Evolutionary conservation across 2,888 invertebrate genomes (phyloP), one percentile per base, ranked within the genome.

Genomic region (Temnothorax rugatulus): DNA sequence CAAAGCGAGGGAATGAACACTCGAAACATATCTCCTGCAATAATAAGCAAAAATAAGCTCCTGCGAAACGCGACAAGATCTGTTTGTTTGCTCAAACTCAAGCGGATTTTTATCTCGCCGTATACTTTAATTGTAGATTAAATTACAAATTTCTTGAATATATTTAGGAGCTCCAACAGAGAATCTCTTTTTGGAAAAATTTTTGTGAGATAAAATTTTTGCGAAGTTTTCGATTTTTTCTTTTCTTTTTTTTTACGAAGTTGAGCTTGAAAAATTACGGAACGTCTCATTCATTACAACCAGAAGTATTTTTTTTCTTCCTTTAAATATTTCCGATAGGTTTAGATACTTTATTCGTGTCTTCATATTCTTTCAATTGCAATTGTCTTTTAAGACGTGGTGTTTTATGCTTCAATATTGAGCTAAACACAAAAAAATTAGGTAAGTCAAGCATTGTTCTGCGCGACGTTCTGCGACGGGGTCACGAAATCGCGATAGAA

Each of bases 101-200:
- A 38, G n/a, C 34, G 7, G 4, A 47, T 50, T 64, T 38, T 50
- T 34, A 75, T 47, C 15, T 50, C 15, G 21, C 1, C 7, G 9
- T 15, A 21, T 15, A 21, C 29, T 75, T 63, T 47, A 75, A 63
- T 50, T 63, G 13, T 44, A 74, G 15, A 34, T 75, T 63, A 15
- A 63, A 75, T 5, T 59, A 5, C 21, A 50, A 15, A 64, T 64
- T 50, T 64, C 2, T 64, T 38, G 18, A 41, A 41, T 4, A 18
- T 18, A 76, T 29, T 54, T 52, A 5, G 7, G 47, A 63, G 5
- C 15, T 50, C 5, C 59, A 18, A 11, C 13, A 34, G n/a, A 34
- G 1, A 69, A 50, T 21, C n/a, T 64, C 5, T 38, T 29, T 2
- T 34, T 34, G 0, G 4, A 18, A 9, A 9, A 66, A 29, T 38